These are phyloP conservation scores for Enteromius radiatus DNA, from an alignment of 2,797 vertebrate species.

Conservation along the genomic window DNA sequence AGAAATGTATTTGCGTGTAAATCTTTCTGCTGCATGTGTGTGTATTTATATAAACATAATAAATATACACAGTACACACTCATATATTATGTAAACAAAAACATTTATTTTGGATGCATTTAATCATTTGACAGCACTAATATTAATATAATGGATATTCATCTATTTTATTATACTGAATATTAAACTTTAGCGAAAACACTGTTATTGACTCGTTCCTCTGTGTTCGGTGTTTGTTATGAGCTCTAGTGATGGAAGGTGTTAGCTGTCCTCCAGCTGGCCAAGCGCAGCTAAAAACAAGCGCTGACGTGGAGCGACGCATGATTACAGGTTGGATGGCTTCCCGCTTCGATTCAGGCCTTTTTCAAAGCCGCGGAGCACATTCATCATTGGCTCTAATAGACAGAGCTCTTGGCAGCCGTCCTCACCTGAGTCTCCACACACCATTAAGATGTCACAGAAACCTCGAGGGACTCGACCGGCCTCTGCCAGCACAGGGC, in stretches of 20 bases:
- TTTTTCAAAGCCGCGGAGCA: constrained; percentile 12
- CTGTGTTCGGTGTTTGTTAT: not conserved
- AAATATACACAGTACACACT: too few species aligned
- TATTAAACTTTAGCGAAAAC: too few species aligned
- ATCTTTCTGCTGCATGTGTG: too few species aligned
- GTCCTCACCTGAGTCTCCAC: constrained; percentile 51
- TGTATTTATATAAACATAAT: too few species aligned
- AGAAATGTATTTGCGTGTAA: too few species aligned
- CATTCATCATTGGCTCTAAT: constrained; percentile 32
- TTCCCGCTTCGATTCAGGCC: constrained; percentile 21
- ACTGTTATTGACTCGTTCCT: not conserved
- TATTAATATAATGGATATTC: too few species aligned
- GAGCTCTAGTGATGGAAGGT: not conserved
- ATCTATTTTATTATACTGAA: too few species aligned
- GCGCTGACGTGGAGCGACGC: not conserved
- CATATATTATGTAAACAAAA: too few species aligned
- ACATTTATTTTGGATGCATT: too few species aligned
- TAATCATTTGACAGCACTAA: too few species aligned
- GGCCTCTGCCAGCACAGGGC: constrained; percentile 22
- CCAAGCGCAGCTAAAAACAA: constrained; percentile 2
- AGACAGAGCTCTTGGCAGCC: constrained; percentile 22
- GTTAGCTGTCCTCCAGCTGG: constrained; percentile 8
- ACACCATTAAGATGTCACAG: constrained; percentile 41
- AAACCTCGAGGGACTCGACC: constrained; percentile 33
- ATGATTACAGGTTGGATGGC: constrained; percentile 27